phyloP scores from a whole-genome alignment of 2,113 vertebrate species.

The Zingel zingel region DNA sequence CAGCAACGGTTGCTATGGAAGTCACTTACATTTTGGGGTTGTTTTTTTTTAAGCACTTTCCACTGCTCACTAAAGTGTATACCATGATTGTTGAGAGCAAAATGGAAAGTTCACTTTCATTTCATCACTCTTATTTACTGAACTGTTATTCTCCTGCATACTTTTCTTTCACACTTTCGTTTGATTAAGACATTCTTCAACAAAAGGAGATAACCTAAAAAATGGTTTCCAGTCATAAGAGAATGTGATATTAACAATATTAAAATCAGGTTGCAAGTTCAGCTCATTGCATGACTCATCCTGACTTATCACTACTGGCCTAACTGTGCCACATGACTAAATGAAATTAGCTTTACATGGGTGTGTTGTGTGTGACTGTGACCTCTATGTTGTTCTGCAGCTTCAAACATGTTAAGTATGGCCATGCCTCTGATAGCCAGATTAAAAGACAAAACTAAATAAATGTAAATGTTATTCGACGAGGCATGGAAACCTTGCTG shows the following conservation, averaged over 20 bases:
- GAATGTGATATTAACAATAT: neutral
- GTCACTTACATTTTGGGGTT: constrained; percentile 28
- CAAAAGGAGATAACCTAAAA: neutral
- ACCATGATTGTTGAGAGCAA: constrained; percentile 1
- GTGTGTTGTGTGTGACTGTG: constrained; percentile 56
- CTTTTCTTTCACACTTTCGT: neutral
- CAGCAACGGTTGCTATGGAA: constrained; percentile 75
- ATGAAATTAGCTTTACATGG: constrained; percentile 20
- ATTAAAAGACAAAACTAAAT: neutral
- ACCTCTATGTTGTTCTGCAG: neutral
- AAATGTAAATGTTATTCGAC: too few species aligned
- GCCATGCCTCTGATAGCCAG: constrained; percentile 14
- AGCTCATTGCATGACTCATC: constrained; percentile 40
- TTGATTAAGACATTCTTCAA: fast-evolving
- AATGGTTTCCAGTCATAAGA: neutral
- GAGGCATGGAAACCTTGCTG: neutral
- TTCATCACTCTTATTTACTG: neutral
- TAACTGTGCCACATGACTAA: neutral
- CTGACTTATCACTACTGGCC: constrained; percentile 13
- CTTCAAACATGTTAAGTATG: constrained; percentile 12
- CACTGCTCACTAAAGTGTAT: neutral
- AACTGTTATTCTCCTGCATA: too few species aligned
- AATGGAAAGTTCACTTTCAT: constrained; percentile 14
- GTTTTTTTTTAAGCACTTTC: neutral
- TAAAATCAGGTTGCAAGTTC: neutral